phyloP scores from a whole-genome alignment of 2,113 vertebrate genomes.

The Willisornis vidua region DNA sequence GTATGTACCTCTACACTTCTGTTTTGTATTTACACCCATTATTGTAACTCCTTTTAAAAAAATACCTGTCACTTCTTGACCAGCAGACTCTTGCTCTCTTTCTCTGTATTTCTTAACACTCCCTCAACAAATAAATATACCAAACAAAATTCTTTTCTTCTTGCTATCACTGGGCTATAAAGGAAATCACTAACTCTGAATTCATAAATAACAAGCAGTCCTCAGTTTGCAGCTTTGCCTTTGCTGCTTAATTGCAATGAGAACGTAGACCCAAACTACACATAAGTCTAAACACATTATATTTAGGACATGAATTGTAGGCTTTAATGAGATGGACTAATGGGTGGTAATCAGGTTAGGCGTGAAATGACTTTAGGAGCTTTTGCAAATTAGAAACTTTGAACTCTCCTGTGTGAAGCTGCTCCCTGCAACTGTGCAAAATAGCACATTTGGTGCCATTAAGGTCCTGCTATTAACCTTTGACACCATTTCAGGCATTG shows the following conservation, averaged over 20 bases:
- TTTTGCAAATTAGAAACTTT: not conserved
- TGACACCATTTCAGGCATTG: not conserved
- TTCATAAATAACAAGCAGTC: not conserved
- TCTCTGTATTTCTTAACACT: not conserved
- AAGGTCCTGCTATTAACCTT: not conserved
- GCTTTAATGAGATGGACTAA: not conserved
- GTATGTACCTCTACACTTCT: not conserved
- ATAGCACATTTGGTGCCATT: not conserved
- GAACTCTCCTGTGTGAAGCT: not conserved
- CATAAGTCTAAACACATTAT: not conserved
- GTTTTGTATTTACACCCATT: not conserved
- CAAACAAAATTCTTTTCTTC: not conserved
- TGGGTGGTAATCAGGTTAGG: not conserved
- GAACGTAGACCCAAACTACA: not conserved
- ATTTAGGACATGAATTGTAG: not conserved
- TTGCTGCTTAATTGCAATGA: not conserved
- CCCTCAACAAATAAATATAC: not conserved
- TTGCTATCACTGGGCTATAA: not conserved
- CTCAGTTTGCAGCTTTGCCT: not conserved
- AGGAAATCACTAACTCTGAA: not conserved
- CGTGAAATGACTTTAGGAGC: not conserved
- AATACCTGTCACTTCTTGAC: not conserved
- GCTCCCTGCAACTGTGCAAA: not conserved
- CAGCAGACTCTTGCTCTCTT: not conserved
- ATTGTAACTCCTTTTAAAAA: not conserved